phyloP scores from a whole-genome alignment of 2,888 invertebrate species.

The Dicroscelio sp. region DNA sequence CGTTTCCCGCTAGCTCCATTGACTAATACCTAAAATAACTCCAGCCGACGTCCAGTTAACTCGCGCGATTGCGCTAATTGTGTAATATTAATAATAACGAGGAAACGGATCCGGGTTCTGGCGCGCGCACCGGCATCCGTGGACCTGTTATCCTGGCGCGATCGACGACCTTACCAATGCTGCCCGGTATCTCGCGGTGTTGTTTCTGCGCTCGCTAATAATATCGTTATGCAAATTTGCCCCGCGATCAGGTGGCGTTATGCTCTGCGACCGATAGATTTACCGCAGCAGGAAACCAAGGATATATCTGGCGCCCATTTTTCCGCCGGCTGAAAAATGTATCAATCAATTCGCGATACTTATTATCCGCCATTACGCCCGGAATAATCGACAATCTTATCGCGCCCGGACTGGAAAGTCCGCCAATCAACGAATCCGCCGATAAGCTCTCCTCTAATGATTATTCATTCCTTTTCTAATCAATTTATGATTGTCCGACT shows the following conservation, averaged over 20 bases:
- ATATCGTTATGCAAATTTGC: slow-evolving; percentile 89
- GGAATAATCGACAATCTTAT: slow-evolving; percentile 54
- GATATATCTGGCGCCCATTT: slow-evolving; percentile 40
- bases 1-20: background rate
- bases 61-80: slow-evolving; percentile 86
- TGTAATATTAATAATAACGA: slow-evolving; percentile 90
- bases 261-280: slow-evolving; percentile 49
- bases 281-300: slow-evolving; percentile 66
- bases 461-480: slow-evolving; percentile 45
- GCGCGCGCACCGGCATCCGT: slow-evolving; percentile 83
- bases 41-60: background rate
- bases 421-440: slow-evolving; percentile 40
- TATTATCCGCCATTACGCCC: background rate
- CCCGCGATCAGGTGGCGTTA: slow-evolving; percentile 73
- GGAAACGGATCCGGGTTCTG: slow-evolving; percentile 86
- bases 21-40: background rate
- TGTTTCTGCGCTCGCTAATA: slow-evolving; percentile 89
- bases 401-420: slow-evolving; percentile 51
- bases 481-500: slow-evolving; percentile 46
- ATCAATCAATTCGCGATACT: slow-evolving; percentile 13
- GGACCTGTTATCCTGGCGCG: slow-evolving; percentile 77
- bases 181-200: slow-evolving; percentile 87
- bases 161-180: slow-evolving; percentile 83
- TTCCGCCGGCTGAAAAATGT: slow-evolving; percentile 17
- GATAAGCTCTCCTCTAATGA: slow-evolving; percentile 52